phyloP scores from a whole-genome alignment of 2,888 invertebrate species.

The Tridacna gigas region DNA sequence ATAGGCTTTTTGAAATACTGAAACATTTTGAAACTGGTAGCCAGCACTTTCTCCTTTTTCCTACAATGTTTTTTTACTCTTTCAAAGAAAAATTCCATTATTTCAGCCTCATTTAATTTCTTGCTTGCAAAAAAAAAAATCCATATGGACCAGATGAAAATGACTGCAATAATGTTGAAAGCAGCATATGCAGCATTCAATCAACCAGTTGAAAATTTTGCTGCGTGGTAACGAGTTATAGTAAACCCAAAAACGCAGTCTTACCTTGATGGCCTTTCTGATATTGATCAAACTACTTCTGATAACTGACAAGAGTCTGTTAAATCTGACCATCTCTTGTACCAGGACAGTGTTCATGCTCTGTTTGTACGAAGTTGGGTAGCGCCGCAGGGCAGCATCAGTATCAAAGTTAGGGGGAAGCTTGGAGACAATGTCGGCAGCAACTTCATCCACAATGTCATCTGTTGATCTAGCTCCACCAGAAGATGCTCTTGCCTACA shows the following conservation, averaged over 20 bases:
- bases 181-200: no score
- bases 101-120: no score
- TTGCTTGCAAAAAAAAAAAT: no score
- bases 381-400: slow-evolving; percentile 83
- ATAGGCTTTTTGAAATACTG: no score
- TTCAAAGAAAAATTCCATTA: no score
- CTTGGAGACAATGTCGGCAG: slow-evolving; percentile 90
- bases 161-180: no score
- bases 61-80: no score
- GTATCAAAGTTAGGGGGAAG: slow-evolving; percentile 84
- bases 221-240: no score
- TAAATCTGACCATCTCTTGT: slow-evolving; percentile 86
- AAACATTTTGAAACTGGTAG: no score
- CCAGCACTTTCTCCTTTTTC: no score
- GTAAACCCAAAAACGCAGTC: neutral
- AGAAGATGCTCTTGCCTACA: slow-evolving; percentile 82
- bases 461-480: slow-evolving; percentile 89
- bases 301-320: slow-evolving; percentile 82
- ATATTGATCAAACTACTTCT: slow-evolving; percentile 83
- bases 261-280: slow-evolving; percentile 85
- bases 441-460: slow-evolving; percentile 91
- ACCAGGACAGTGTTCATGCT: slow-evolving; percentile 86
- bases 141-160: no score
- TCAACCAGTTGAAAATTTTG: no score
- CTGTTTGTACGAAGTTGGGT: slow-evolving; percentile 85